Evolutionary conservation across 2,888 invertebrate species (phyloP).

Genomic region (Tenthredo notha): DNA sequence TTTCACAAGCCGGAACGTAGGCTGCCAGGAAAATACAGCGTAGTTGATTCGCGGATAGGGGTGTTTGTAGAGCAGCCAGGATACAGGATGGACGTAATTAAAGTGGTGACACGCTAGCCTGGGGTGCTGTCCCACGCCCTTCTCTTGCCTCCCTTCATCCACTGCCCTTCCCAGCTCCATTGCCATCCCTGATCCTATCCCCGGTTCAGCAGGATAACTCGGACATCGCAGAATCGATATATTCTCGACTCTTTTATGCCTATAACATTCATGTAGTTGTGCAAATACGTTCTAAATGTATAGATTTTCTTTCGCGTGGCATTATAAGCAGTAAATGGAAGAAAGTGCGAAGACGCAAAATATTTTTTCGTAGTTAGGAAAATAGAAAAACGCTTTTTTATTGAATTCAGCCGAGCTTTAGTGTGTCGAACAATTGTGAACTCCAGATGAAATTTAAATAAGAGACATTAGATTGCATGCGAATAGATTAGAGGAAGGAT

Average conservation of each 20-base stretch:
- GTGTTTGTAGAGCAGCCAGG: slow-evolving; percentile 56
- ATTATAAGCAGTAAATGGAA: not conserved
- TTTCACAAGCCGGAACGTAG: slow-evolving; percentile 45
- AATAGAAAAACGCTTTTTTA: not conserved
- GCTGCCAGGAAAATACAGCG: slow-evolving; percentile 49
- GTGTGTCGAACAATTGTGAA: not conserved
- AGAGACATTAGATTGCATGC: not conserved
- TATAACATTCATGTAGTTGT: not conserved
- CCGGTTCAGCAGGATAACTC: slow-evolving; percentile 69
- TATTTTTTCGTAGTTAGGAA: not conserved
- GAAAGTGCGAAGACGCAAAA: not conserved
- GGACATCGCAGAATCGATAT: slow-evolving; percentile 74
- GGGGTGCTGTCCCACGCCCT: slow-evolving; percentile 70
- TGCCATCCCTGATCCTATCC: slow-evolving; percentile 61
- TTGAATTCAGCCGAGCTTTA: not conserved
- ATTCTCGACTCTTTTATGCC: slow-evolving; percentile 63
- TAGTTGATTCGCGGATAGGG: slow-evolving; percentile 58
- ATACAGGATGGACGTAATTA: slow-evolving; percentile 75
- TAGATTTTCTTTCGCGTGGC: not conserved
- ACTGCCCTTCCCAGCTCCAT: slow-evolving; percentile 67
- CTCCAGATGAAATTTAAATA: not conserved
- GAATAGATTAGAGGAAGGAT: not conserved
- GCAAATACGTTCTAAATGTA: not conserved
- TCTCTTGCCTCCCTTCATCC: slow-evolving; percentile 67
- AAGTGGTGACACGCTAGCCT: slow-evolving; percentile 76